A percentile compares a stretch with the other conserved stretches of the same genome.
phyloP scores from a whole-genome alignment of 2,113 vertebrate genomes.

The Scartelaos histophorus region DNA sequence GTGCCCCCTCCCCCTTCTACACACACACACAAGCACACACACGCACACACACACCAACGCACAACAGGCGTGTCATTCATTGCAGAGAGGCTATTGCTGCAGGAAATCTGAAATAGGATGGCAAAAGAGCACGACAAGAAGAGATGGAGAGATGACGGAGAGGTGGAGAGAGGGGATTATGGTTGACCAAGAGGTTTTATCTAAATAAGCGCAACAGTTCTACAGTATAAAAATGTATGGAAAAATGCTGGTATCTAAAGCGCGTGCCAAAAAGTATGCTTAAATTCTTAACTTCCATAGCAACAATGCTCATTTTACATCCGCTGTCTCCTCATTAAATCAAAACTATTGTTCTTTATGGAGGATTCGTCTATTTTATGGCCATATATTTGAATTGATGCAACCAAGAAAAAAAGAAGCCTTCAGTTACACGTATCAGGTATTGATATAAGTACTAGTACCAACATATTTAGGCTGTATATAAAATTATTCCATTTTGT shows the following conservation, averaged over 20 bases:
- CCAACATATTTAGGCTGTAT: no score
- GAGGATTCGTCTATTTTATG: no score
- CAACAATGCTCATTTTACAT: no score
- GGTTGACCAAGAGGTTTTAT: constrained; percentile 7
- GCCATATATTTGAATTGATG: no score
- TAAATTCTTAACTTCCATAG: no score
- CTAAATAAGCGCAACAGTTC: no score
- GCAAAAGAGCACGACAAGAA: not conserved
- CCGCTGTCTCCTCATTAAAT: no score
- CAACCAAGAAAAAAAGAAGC: no score
- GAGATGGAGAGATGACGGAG: not conserved
- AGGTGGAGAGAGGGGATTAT: constrained; percentile 9
- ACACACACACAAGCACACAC: not conserved
- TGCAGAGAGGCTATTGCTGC: constrained; percentile 5
- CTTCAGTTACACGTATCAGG: no score
- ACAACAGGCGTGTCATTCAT: not conserved
- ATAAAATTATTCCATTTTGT: not conserved
- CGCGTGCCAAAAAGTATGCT: no score
- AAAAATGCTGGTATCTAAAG: not conserved
- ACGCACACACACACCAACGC: constrained; percentile 26
- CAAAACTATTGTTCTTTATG: no score
- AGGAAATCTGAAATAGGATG: constrained; percentile 12
- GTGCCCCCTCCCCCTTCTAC: constrained; percentile 5
- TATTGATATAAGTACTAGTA: no score
- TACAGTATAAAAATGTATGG: not conserved